These are phyloP conservation scores for Enteromius paludinosus DNA, from an alignment of 2,797 vertebrate genomes.

Conservation along the genomic window DNA sequence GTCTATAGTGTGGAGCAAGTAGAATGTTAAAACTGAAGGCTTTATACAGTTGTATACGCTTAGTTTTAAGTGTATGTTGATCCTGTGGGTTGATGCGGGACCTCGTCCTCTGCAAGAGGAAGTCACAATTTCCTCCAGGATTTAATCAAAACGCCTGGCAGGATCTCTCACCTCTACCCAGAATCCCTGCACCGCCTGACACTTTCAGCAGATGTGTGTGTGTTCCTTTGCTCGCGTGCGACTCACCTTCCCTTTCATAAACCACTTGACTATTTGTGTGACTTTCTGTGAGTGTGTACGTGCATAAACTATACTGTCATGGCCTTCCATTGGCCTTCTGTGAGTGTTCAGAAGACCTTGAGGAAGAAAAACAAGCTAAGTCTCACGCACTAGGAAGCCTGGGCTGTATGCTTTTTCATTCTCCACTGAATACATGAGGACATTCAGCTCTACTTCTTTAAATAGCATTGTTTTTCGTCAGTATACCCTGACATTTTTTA, in stretches of 20 bases:
- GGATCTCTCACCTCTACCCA: conserved; percentile 57
- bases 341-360: conserved; percentile 47
- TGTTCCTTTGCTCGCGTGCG: conserved; percentile 55
- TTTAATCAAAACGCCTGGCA: conserved; percentile 72
- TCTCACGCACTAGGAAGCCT: conserved; percentile 40
- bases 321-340: conserved; percentile 25
- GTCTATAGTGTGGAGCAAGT: not conserved
- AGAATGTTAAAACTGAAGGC: not conserved
- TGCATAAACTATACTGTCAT: conserved; percentile 21
- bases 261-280: conserved; percentile 45
- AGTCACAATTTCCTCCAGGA: conserved; percentile 76
- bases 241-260: conserved; percentile 49
- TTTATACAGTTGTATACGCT: not conserved
- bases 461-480: too few relatives aligned
- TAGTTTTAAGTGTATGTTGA: conserved; percentile 42
- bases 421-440: not conserved
- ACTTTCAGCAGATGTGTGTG: conserved; percentile 61
- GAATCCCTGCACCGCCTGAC: conserved; percentile 52
- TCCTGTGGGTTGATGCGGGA: conserved; percentile 53
- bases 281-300: conserved; percentile 29
- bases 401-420: not conserved
- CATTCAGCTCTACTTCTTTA: not conserved
- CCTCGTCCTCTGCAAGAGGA: conserved; percentile 68
- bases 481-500: not conserved
- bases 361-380: conserved; percentile 52